phyloP scores from a whole-genome alignment of 2,888 invertebrate genomes.

The Rhagonycha lutea region DNA sequence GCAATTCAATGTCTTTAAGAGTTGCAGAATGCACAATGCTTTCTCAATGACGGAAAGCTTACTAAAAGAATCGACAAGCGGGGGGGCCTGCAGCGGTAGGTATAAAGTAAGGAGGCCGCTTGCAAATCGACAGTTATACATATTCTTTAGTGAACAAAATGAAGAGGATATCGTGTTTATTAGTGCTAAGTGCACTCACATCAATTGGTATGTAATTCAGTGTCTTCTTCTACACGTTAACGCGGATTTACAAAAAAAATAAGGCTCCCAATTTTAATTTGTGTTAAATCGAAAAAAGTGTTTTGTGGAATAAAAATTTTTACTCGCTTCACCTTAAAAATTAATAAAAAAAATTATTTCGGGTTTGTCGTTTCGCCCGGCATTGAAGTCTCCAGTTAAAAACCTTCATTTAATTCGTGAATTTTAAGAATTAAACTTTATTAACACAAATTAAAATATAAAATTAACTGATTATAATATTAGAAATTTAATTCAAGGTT shows the following conservation, averaged over 20 bases:
- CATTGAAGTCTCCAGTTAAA: neutral
- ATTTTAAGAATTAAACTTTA: neutral
- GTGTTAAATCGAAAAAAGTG: neutral
- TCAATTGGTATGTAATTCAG: constrained; percentile 52
- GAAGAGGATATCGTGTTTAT: constrained; percentile 53
- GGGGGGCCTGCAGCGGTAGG: constrained; percentile 36
- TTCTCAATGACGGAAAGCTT: constrained; percentile 25
- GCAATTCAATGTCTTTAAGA: neutral
- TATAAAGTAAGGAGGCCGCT: constrained; percentile 50
- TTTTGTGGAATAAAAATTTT: neutral
- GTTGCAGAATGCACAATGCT: constrained; percentile 25
- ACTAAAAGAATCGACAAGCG: constrained; percentile 27
- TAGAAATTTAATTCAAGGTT: neutral
- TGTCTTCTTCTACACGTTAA: constrained; percentile 26
- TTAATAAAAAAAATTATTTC: neutral
- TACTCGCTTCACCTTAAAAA: neutral
- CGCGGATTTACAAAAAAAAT: constrained; percentile 10
- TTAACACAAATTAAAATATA: neutral
- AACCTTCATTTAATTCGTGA: neutral
- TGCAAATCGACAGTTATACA: constrained; percentile 45
- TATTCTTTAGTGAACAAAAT: constrained; percentile 45
- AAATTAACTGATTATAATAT: neutral
- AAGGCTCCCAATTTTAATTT: neutral
- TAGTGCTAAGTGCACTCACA: constrained; percentile 54
- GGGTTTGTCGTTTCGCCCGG: neutral